Evolutionary conservation across 2,888 invertebrate genomes (phyloP).

Genomic region (Phorcus lineatus): DNA sequence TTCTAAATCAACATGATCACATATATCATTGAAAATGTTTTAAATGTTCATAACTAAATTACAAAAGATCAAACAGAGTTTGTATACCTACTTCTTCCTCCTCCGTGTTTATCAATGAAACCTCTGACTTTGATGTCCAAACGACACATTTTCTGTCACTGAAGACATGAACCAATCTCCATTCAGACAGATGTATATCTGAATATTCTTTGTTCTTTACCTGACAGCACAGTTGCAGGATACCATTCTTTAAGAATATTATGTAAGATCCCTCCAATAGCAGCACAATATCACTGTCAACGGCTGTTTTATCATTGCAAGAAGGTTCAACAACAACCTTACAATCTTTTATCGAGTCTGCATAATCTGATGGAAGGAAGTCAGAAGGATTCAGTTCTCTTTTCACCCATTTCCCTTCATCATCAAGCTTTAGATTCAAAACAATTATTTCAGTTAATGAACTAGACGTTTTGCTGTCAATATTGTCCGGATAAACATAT

Average conservation of each 20-base stretch:
- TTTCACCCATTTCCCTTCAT: not conserved
- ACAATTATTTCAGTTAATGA: not conserved
- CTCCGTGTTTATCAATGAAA: not conserved
- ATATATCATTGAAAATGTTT: too few relatives aligned
- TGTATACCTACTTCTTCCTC: not conserved
- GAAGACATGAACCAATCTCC: not conserved
- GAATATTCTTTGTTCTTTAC: not conserved
- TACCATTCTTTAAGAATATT: not conserved
- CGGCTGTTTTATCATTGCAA: not conserved
- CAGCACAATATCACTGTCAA: not conserved
- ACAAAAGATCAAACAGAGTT: too few relatives aligned
- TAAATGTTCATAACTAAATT: too few relatives aligned
- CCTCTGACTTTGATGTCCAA: not conserved
- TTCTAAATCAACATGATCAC: too few relatives aligned
- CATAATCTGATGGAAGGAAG: not conserved
- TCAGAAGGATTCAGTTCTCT: not conserved
- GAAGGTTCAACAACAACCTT: not conserved
- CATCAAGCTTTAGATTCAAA: not conserved
- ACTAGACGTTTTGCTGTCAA: not conserved
- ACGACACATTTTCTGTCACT: not conserved
- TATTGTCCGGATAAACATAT: not conserved
- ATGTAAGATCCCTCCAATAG: not conserved
- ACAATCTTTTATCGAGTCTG: not conserved
- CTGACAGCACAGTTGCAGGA: not conserved
- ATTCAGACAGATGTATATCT: not conserved